A percentile compares a stretch with the other conserved stretches of the same genome.
phyloP scores from a whole-genome alignment of 2,888 invertebrate genomes.

The Heliconius cydno region DNA sequence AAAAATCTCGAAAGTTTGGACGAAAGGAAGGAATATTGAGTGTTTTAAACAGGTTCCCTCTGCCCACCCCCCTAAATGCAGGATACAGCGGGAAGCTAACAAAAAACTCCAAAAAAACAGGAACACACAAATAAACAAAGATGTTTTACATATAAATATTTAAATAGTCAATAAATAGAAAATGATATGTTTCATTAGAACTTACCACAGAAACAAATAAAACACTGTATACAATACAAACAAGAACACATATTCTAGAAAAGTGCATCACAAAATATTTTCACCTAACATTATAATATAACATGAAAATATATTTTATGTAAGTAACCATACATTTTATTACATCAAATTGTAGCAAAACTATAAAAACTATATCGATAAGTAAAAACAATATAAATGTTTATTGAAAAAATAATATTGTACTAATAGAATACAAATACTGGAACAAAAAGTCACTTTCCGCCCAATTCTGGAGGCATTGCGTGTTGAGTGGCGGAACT shows the following conservation, averaged over 20 bases:
- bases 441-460: not conserved
- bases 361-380: not conserved
- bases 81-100: not conserved
- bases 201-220: conserved; percentile 28
- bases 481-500: too few species aligned
- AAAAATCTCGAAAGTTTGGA: too few species aligned
- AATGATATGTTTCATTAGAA: conserved; percentile 10
- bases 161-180: not conserved
- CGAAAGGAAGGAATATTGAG: too few species aligned
- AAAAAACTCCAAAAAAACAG: not conserved
- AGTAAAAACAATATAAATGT: not conserved
- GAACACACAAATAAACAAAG: not conserved
- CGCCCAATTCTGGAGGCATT: too few species aligned
- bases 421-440: not conserved
- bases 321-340: not conserved
- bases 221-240: not conserved
- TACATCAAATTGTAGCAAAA: not conserved
- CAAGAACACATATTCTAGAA: not conserved
- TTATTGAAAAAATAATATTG: not conserved
- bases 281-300: conserved; percentile 9
- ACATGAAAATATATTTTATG: not conserved
- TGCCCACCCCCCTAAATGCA: not conserved
- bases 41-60: too few species aligned
- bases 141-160: not conserved
- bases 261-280: conserved; percentile 31